Evolutionary conservation across 2,797 vertebrate species (phyloP), one percentile per base, ranked within the genome.

Genomic region (Poecilia picta): DNA sequence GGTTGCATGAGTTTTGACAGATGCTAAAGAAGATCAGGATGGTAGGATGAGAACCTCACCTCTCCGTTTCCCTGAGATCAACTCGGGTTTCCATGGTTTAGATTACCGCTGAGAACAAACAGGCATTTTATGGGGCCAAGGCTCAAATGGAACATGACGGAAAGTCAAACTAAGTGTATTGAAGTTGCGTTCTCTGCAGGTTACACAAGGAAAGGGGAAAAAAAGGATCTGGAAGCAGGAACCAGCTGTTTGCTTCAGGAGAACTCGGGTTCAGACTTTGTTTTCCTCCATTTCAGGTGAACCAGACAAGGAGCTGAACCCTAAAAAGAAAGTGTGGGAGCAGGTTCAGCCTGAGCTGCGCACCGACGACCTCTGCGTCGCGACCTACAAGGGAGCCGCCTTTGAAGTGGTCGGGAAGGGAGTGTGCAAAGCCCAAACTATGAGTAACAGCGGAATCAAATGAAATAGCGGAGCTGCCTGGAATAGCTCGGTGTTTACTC

Each of bases 301-400:
- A 76, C 97, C 98, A 5, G 98, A 99, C 89, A 98, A 97, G 90
- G 98, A 99, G 86, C 95, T 99, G 82, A 99, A 99, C 94, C 97
- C 98, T 66, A 99, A 99, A 90, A 99, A 99, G 96, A 99, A 99
- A 92, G 97, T 98, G n/a, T 99, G 98, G 98, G 98, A 99, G 90
- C 97, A 98, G 90, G 95, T 99, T 83, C 98, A 99, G 87, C 98
- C 98, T 5, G 97, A 99, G 83, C 95, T 99, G 72, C 94, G 85
- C 84, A 99, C 98, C 0, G 95, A 98, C 76, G 91, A 81, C 55
- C 93, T 96, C 51, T 97, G 97, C 83, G 94, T 99, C 77, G 98
- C 98, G 80, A 99, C 96, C 0, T 99, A 99, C 92, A 98, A 97
- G 91, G 98, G 97, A n/a, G 94, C 94, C 4, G 95, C 97, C 2